Percentiles rank a stretch among this genome's conserved stretches.
phyloP scores from a whole-genome alignment of 2,888 invertebrate species.

The Ennomos erosarius region DNA sequence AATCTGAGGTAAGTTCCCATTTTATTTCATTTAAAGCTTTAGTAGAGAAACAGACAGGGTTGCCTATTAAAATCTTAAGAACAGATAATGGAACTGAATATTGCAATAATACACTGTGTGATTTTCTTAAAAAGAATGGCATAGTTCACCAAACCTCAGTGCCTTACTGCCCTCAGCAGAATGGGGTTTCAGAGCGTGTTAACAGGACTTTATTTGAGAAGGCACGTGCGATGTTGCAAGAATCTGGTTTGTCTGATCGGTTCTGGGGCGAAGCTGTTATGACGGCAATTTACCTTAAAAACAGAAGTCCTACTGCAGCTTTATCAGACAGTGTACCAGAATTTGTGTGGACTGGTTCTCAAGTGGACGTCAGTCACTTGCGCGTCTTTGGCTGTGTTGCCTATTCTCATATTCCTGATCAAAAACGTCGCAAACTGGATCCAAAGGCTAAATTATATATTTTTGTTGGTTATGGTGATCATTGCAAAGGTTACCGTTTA shows the following conservation, averaged over 20 bases:
- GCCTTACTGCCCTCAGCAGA: slow-evolving; percentile 15
- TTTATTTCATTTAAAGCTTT: slow-evolving; percentile 9
- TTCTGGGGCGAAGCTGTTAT: slow-evolving; percentile 25
- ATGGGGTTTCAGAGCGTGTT: slow-evolving; percentile 15
- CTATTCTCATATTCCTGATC: slow-evolving; percentile 1
- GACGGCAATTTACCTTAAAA: slow-evolving; percentile 12
- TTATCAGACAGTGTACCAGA: slow-evolving; percentile 28
- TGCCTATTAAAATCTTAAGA: slow-evolving; percentile 14
- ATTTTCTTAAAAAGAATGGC: slow-evolving; percentile 1
- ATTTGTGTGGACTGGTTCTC: slow-evolving; percentile 24
- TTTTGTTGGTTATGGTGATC: slow-evolving; percentile 18
- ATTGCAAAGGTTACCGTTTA: slow-evolving; percentile 21
- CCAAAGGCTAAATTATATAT: slow-evolving; percentile 11
- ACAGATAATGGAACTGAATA: slow-evolving; percentile 28
- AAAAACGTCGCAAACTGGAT: slow-evolving; percentile 14
- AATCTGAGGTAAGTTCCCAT: neutral
- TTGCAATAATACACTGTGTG: slow-evolving; percentile 6
- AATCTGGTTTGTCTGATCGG: neutral
- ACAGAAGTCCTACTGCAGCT: slow-evolving; percentile 18
- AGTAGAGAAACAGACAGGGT: slow-evolving; percentile 21
- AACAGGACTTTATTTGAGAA: slow-evolving; percentile 7
- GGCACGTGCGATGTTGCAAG: neutral
- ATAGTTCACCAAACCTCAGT: slow-evolving; percentile 17
- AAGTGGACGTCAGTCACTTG: slow-evolving; percentile 19
- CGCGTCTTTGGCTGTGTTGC: slow-evolving; percentile 27